These are phyloP conservation scores for Xenopus tropicalis DNA, from an alignment of 2,113 vertebrate genomes.

Conservation along the genomic window DNA sequence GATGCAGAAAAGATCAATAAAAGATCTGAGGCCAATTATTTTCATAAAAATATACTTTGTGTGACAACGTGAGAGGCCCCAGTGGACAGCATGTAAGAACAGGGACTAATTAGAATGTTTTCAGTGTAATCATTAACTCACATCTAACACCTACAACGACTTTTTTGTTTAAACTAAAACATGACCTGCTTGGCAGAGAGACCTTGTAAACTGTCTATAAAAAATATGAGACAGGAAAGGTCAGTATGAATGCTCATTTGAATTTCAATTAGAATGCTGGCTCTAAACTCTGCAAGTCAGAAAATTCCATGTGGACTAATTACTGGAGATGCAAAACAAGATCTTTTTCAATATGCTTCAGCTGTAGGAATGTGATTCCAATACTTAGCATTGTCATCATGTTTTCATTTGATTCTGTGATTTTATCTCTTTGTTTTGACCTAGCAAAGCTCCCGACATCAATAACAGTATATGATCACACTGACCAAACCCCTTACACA, in stretches of 20 bases:
- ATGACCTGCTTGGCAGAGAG: constrained; percentile 73
- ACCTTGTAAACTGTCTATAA: constrained; percentile 76
- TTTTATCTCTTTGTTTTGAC: constrained; percentile 16
- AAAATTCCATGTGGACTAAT: constrained; percentile 75
- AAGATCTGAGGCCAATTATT: constrained; percentile 72
- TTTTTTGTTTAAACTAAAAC: constrained; percentile 81
- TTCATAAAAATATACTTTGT: constrained; percentile 60
- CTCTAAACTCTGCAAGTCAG: constrained; percentile 54
- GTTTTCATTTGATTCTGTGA: constrained; percentile 40
- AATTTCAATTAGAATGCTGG: constrained; percentile 72
- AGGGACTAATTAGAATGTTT: constrained; percentile 78
- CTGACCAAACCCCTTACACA: too few species aligned
- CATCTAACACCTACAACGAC: constrained; percentile 74
- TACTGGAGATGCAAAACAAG: constrained; percentile 68
- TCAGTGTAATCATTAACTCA: constrained; percentile 78
- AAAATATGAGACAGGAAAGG: constrained; percentile 78
- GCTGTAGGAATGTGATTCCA: constrained; percentile 53
- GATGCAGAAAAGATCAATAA: constrained; percentile 58
- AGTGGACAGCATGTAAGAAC: constrained; percentile 73
- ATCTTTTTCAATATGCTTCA: constrained; percentile 49
- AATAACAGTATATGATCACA: too few species aligned
- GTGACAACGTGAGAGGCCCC: constrained; percentile 69
- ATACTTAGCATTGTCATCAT: constrained; percentile 6
- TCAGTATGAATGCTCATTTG: constrained; percentile 67
- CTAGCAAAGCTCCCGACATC: too few species aligned